Percentiles rank a stretch among this genome's conserved stretches.
Evolutionary conservation across 2,888 invertebrate genomes (phyloP).

Genomic region (Nesidiocoris tenuis): DNA sequence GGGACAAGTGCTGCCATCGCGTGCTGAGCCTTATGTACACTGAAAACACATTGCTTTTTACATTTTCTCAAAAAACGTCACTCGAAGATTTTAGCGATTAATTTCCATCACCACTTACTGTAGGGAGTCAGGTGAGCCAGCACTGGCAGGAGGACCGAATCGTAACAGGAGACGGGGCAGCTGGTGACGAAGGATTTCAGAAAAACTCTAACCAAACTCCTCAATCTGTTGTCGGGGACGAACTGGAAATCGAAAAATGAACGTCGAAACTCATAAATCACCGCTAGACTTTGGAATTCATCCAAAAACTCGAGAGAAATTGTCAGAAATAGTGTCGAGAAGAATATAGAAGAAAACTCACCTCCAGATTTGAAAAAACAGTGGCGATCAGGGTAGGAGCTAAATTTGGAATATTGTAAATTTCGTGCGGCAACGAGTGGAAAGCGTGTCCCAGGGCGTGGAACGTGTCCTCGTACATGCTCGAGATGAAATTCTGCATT

Average conservation of each 20-base stretch:
- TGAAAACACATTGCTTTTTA: constrained; percentile 50
- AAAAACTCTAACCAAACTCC: constrained; percentile 79
- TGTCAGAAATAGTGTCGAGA: no score
- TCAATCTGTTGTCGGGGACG: constrained; percentile 82
- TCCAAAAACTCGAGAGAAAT: background rate
- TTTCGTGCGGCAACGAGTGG: constrained; percentile 77
- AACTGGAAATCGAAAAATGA: constrained; percentile 56
- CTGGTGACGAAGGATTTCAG: constrained; percentile 81
- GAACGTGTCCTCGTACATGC: constrained; percentile 78
- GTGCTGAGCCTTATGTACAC: constrained; percentile 64
- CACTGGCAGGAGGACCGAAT: constrained; percentile 73
- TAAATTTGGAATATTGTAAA: constrained; percentile 76
- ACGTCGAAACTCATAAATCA: no score
- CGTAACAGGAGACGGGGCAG: constrained; percentile 80
- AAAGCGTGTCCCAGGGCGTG: constrained; percentile 78
- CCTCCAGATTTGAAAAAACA: constrained; percentile 67
- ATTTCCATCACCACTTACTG: constrained; percentile 61
- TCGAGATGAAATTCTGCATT: constrained; percentile 80
- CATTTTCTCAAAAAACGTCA: no score
- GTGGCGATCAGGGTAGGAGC: constrained; percentile 72
- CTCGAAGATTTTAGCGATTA: background rate
- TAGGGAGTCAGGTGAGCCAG: constrained; percentile 75
- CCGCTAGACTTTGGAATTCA: background rate
- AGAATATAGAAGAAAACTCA: no score
- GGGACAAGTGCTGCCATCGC: constrained; percentile 78